These are phyloP conservation scores for Xiphophorus couchianus DNA, from an alignment of 2,113 vertebrate genomes.

Conservation along the genomic window DNA sequence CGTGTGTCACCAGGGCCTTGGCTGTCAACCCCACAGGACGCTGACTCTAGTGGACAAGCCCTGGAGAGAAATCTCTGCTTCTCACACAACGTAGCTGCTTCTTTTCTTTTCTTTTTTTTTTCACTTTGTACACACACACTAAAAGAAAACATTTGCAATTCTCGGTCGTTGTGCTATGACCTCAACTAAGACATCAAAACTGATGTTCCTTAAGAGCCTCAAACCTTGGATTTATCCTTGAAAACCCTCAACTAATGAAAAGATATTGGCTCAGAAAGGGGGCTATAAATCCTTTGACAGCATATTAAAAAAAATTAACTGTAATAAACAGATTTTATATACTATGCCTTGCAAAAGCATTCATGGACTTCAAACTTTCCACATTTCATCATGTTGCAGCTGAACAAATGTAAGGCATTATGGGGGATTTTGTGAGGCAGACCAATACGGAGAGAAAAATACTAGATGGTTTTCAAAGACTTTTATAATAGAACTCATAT, in stretches of 20 bases:
- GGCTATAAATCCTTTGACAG: slow-evolving; percentile 24
- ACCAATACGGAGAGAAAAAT: not conserved
- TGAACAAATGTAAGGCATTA: too few relatives aligned
- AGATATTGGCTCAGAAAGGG: slow-evolving; percentile 10
- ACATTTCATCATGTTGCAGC: too few relatives aligned
- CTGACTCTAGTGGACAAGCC: slow-evolving; percentile 44
- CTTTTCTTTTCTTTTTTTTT: slow-evolving; percentile 23
- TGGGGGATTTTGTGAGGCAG: too few relatives aligned
- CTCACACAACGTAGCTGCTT: not conserved
- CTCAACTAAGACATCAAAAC: slow-evolving; percentile 60
- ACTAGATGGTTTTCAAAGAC: not conserved
- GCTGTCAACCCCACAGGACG: slow-evolving; percentile 66
- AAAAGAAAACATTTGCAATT: slow-evolving; percentile 9
- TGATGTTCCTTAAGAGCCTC: slow-evolving; percentile 36
- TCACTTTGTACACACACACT: slow-evolving; percentile 6
- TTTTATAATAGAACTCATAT: not conserved
- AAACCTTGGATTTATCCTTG: slow-evolving; percentile 43
- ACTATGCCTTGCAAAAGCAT: not conserved
- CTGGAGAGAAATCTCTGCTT: slow-evolving; percentile 31
- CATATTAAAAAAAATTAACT: not conserved
- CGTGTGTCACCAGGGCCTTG: slow-evolving; percentile 63
- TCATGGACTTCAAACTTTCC: too few relatives aligned
- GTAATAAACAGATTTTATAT: not conserved
- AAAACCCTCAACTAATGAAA: slow-evolving; percentile 40
- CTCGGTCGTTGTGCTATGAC: slow-evolving; percentile 47